Percentiles rank a stretch among this genome's conserved stretches.
These are phyloP conservation scores for Pyralis farinalis DNA, from an alignment of 2,888 invertebrate genomes.

Conservation along the genomic window DNA sequence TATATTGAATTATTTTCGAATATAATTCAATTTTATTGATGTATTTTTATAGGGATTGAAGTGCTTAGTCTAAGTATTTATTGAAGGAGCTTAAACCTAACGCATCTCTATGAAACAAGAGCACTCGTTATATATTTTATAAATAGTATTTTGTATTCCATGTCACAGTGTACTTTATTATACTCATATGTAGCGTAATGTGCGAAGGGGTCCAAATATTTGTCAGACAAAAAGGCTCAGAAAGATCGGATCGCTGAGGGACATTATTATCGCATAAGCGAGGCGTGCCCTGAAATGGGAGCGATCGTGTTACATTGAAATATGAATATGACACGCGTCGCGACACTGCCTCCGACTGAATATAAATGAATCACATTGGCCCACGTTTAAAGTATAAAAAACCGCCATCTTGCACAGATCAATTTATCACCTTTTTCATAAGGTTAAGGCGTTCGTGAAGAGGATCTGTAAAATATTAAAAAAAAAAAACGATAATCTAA, in stretches of 20 bases:
- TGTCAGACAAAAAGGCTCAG: slow-evolving; percentile 5
- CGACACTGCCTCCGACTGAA: slow-evolving; percentile 28
- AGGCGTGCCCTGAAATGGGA: slow-evolving; percentile 15
- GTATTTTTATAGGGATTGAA: too few species aligned
- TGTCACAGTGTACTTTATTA: too few species aligned
- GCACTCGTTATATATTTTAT: too few species aligned
- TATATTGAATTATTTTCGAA: too few species aligned
- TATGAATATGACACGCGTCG: slow-evolving; percentile 36
- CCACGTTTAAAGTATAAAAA: slow-evolving; percentile 14
- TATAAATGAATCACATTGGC: slow-evolving; percentile 38
- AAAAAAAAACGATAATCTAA: too few species aligned
- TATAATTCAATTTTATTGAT: too few species aligned
- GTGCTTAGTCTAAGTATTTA: too few species aligned
- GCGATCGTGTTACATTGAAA: slow-evolving; percentile 35
- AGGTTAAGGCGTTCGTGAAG: slow-evolving; percentile 1
- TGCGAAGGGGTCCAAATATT: neutral
- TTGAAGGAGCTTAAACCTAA: too few species aligned
- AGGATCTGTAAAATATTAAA: neutral
- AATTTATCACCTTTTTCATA: slow-evolving; percentile 11
- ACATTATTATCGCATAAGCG: slow-evolving; percentile 26
- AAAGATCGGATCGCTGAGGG: slow-evolving; percentile 6
- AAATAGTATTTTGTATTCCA: too few species aligned
- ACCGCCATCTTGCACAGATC: slow-evolving; percentile 6
- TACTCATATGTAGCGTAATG: neutral
- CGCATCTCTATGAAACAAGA: too few species aligned